These are phyloP conservation scores for Acanthisitta chloris DNA, from an alignment of 2,113 vertebrate species.

Conservation along the genomic window DNA sequence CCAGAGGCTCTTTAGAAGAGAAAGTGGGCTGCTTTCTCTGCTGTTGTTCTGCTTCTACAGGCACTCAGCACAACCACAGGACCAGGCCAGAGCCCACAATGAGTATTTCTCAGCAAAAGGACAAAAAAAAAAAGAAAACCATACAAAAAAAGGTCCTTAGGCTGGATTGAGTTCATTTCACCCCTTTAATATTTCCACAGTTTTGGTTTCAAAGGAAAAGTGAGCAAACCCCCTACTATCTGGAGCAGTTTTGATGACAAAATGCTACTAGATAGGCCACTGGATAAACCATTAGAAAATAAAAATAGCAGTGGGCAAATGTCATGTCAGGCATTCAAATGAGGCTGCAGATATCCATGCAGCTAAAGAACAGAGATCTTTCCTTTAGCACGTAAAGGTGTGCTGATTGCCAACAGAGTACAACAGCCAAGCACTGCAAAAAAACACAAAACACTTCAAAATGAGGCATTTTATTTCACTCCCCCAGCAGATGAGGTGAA, in stretches of 20 bases:
- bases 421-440: background rate
- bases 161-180: background rate
- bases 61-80: background rate
- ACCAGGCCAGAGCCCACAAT: background rate
- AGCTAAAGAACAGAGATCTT: background rate
- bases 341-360: background rate
- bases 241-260: background rate
- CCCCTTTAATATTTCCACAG: background rate
- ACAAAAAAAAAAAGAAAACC: background rate
- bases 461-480: background rate
- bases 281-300: background rate
- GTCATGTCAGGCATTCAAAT: background rate
- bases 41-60: background rate
- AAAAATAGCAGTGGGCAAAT: background rate
- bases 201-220: background rate
- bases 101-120: background rate
- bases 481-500: background rate
- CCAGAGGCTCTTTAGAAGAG: background rate
- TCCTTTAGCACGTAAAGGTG: background rate
- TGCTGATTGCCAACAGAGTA: background rate
- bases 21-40: background rate
- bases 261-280: background rate
- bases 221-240: background rate
- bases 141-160: background rate
- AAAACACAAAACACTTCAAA: background rate